Evolutionary conservation across 2,113 vertebrate genomes (phyloP).

Genomic region (Felis catus): DNA sequence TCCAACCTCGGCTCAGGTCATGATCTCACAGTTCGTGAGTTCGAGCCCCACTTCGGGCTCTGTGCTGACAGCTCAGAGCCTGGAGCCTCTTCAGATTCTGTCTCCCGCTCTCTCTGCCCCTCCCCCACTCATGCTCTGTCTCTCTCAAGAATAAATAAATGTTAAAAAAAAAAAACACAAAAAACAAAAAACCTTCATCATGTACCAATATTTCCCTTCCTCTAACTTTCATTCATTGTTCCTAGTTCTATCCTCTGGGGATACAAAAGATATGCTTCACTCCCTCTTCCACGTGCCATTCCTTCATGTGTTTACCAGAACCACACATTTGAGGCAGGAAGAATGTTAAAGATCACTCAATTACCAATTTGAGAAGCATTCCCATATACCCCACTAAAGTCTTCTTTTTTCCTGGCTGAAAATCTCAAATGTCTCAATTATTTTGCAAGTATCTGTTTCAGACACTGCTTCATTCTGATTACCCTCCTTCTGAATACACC

Average conservation of each 20-base stretch:
- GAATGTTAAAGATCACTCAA: constrained; percentile 25
- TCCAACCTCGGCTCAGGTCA: too few species aligned
- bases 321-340: constrained; percentile 40
- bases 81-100: too few species aligned
- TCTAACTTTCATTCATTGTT: neutral
- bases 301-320: constrained; percentile 29
- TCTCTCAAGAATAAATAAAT: too few species aligned
- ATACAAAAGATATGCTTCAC: neutral
- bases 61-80: too few species aligned
- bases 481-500: constrained; percentile 19
- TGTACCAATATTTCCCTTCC: neutral
- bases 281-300: neutral
- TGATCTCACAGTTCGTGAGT: too few species aligned
- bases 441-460: constrained; percentile 46
- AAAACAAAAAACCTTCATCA: neutral
- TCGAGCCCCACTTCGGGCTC: too few species aligned
- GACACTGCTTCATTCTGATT: constrained; percentile 30
- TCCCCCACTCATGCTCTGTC: too few species aligned
- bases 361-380: neutral
- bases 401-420: constrained; percentile 14
- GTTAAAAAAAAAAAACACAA: too few species aligned
- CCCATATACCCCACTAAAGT: neutral
- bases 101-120: too few species aligned
- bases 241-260: neutral
- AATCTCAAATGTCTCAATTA: constrained; percentile 34